These are phyloP conservation scores for Nothocercus julius DNA, from an alignment of 2,113 vertebrate species.

Conservation along the genomic window DNA sequence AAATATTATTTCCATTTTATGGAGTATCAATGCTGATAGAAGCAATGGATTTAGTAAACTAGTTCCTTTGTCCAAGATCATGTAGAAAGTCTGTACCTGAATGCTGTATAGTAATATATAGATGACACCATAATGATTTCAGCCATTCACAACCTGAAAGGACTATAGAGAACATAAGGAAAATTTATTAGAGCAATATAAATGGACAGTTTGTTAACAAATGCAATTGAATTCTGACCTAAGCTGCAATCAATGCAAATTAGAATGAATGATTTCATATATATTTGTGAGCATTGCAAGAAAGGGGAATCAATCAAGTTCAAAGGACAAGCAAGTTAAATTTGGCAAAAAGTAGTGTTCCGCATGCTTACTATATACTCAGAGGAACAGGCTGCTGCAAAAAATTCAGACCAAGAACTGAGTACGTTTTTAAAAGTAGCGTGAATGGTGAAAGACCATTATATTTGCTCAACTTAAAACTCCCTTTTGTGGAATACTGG, in stretches of 20 bases:
- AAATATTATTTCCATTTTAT: background rate
- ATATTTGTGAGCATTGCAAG: background rate
- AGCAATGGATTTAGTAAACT: background rate
- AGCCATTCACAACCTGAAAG: background rate
- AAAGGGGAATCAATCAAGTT: background rate
- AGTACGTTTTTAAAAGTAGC: background rate
- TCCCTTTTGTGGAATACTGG: background rate
- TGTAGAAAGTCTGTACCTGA: background rate
- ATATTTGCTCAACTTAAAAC: background rate
- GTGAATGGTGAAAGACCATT: background rate
- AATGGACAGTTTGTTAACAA: background rate
- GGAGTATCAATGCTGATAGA: background rate
- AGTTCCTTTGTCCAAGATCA: background rate
- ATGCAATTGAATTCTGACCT: background rate
- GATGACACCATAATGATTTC: background rate
- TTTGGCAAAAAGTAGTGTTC: background rate
- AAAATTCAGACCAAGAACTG: background rate
- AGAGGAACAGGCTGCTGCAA: background rate
- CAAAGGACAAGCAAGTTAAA: background rate
- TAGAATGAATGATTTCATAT: background rate
- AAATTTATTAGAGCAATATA: background rate
- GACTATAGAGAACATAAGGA: background rate
- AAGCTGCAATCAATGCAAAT: background rate
- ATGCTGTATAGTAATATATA: background rate
- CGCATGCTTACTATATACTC: background rate